phyloP scores from a whole-genome alignment of 2,888 invertebrate genomes.

The Hipparchia semele region DNA sequence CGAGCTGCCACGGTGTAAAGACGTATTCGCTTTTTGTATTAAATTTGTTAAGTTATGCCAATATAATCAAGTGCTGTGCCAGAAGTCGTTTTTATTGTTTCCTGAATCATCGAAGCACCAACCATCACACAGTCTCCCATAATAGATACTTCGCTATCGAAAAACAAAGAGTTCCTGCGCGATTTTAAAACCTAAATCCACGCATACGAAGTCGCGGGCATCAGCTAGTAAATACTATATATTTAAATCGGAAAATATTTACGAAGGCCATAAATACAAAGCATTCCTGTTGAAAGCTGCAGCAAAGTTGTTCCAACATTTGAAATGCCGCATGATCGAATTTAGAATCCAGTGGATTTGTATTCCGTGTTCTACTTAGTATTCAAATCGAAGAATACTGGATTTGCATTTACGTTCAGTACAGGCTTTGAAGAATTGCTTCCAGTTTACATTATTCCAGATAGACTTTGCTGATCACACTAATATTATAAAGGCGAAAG shows the following conservation, averaged over 20 bases:
- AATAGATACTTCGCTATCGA: too few relatives aligned
- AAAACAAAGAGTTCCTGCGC: too few relatives aligned
- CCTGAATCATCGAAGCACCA: too few relatives aligned
- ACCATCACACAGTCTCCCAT: too few relatives aligned
- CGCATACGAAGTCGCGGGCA: background rate
- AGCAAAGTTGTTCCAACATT: slow-evolving; percentile 12
- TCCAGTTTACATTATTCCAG: slow-evolving; percentile 13
- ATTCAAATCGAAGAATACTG: slow-evolving; percentile 25
- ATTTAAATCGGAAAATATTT: background rate
- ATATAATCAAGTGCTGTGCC: too few relatives aligned
- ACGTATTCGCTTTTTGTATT: too few relatives aligned
- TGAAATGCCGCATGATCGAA: slow-evolving; percentile 15
- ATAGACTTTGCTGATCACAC: background rate
- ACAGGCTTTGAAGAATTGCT: slow-evolving; percentile 17
- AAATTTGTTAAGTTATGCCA: too few relatives aligned
- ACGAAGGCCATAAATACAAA: background rate
- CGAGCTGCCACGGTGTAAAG: too few relatives aligned
- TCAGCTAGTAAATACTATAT: background rate
- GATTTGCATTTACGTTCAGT: slow-evolving; percentile 10
- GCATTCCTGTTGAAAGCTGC: background rate
- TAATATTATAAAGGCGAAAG: too few relatives aligned
- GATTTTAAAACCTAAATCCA: too few relatives aligned
- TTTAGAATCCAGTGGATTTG: slow-evolving; percentile 16
- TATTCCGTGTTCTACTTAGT: slow-evolving; percentile 21
- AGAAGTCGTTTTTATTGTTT: too few relatives aligned